phyloP scores from a whole-genome alignment of 2,888 invertebrate species.

The Ophioninae sp. region DNA sequence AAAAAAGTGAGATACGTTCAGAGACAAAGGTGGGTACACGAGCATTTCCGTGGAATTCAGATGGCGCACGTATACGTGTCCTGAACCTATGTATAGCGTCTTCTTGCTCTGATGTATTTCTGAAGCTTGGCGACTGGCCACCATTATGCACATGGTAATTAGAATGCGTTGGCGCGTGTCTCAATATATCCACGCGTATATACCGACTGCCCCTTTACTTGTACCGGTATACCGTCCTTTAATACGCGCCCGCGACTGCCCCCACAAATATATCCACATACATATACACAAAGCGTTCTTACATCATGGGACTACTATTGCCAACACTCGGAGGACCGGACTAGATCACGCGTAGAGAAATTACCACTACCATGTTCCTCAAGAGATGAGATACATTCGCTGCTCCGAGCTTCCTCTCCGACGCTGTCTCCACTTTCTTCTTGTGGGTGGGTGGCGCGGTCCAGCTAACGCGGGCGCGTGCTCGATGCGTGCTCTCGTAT shows the following conservation, averaged over 20 bases:
- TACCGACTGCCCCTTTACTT: constrained; percentile 3
- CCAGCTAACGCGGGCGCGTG: constrained; percentile 61
- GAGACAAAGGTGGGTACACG: constrained; percentile 34
- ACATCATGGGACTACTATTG: constrained; percentile 5
- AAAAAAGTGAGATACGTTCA: constrained; percentile 33
- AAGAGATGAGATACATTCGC: constrained; percentile 53
- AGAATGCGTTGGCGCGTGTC: constrained; percentile 81
- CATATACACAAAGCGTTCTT: constrained; percentile 13
- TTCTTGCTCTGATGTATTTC: constrained; percentile 78
- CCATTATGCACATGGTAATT: constrained; percentile 81
- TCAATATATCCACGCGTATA: constrained; percentile 79
- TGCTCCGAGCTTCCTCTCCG: constrained; percentile 44
- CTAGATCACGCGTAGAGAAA: constrained; percentile 32
- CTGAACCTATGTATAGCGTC: constrained; percentile 76
- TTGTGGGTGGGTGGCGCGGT: constrained; percentile 70
- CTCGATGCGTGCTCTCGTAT: constrained; percentile 53
- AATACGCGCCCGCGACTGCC: neutral
- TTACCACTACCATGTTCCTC: constrained; percentile 37
- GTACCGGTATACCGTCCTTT: constrained; percentile 6
- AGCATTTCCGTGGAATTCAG: constrained; percentile 69
- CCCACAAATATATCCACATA: neutral
- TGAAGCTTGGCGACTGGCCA: constrained; percentile 80
- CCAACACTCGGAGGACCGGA: constrained; percentile 17
- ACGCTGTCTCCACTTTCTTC: constrained; percentile 63
- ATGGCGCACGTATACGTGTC: constrained; percentile 57